Percentiles rank a stretch among this genome's conserved stretches.
Conservation (phyloP, 2,797 vertebrate species). For the Hoplostethus mediterraneus region DNA sequence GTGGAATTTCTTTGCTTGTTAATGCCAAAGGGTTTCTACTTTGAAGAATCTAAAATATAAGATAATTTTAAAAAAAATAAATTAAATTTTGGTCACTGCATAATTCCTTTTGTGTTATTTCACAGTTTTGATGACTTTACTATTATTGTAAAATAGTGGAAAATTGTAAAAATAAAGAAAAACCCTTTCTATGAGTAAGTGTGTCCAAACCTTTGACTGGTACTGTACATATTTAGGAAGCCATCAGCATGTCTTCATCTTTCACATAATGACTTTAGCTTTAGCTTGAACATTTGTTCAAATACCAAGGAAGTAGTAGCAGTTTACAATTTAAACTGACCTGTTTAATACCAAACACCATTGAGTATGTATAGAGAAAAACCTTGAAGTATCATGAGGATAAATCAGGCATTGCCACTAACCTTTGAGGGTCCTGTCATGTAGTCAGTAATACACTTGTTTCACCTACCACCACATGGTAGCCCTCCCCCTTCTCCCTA, state of each 20-base stretch:
- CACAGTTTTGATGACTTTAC: too few species aligned
- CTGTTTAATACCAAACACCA: not conserved
- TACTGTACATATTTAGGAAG: not conserved
- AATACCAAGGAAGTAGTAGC: too few species aligned
- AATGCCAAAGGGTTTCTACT: too few species aligned
- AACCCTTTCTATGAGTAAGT: too few species aligned
- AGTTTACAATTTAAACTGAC: not conserved
- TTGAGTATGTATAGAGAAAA: not conserved
- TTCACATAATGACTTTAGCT: conserved; percentile 27
- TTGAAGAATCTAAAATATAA: too few species aligned
- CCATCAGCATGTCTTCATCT: not conserved
- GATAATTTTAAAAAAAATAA: too few species aligned
- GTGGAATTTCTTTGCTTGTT: too few species aligned
- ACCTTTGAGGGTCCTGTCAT: conserved; percentile 26
- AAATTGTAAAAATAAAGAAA: too few species aligned
- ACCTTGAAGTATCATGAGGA: not conserved
- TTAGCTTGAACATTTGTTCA: conserved; percentile 10
- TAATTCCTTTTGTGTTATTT: too few species aligned
- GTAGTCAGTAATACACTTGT: conserved; percentile 33
- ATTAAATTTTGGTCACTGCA: too few species aligned
- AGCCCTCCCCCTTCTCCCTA: conserved; percentile 47
- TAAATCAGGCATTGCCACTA: conserved; percentile 20
- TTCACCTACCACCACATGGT: conserved; percentile 37
- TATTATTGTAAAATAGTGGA: too few species aligned
- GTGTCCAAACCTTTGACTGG: too few species aligned